Conservation (phyloP, 1,140 invertebrate genomes). For the Drosophila subobscura region DNA sequence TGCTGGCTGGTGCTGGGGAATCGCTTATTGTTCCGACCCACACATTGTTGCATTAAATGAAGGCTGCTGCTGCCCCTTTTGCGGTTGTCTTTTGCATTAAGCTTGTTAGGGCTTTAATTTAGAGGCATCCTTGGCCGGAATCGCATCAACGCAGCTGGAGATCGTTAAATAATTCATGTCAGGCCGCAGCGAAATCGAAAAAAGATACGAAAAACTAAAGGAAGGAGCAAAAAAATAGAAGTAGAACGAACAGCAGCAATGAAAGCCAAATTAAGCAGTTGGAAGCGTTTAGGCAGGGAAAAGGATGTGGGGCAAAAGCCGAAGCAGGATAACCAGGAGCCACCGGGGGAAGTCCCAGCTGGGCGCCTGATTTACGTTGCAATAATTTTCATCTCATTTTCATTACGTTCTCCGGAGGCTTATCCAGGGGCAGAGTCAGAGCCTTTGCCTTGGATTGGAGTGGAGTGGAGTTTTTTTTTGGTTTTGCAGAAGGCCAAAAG, state of each 20-base stretch:
- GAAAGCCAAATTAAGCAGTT: slow-evolving; percentile 81
- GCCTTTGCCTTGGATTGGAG: slow-evolving; percentile 5
- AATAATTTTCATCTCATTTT: slow-evolving; percentile 82
- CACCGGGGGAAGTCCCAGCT: slow-evolving; percentile 49
- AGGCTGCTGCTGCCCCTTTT: slow-evolving; percentile 48
- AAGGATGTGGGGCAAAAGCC: slow-evolving; percentile 12
- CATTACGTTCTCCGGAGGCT: slow-evolving; percentile 63
- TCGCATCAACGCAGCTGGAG: slow-evolving; percentile 79
- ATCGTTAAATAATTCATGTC: slow-evolving; percentile 81
- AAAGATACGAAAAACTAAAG: slow-evolving; percentile 20
- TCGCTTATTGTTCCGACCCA: slow-evolving; percentile 62
- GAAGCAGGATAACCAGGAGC: slow-evolving; percentile 37
- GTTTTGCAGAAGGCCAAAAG: slow-evolving; percentile 46
- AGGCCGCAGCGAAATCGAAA: slow-evolving; percentile 43
- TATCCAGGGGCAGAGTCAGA: slow-evolving; percentile 30
- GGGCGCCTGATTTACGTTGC: slow-evolving; percentile 78
- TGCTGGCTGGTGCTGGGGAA: background rate
- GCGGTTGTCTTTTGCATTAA: slow-evolving; percentile 68
- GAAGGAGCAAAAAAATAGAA: slow-evolving; percentile 14
- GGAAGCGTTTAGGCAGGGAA: slow-evolving; percentile 65
- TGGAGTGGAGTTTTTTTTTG: background rate
- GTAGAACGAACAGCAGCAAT: slow-evolving; percentile 63
- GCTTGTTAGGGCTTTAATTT: slow-evolving; percentile 78
- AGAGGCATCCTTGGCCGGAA: slow-evolving; percentile 64
- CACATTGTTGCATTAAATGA: slow-evolving; percentile 72